Conservation (phyloP, 2,113 vertebrate genomes). For the Anarrhichthys ocellatus region DNA sequence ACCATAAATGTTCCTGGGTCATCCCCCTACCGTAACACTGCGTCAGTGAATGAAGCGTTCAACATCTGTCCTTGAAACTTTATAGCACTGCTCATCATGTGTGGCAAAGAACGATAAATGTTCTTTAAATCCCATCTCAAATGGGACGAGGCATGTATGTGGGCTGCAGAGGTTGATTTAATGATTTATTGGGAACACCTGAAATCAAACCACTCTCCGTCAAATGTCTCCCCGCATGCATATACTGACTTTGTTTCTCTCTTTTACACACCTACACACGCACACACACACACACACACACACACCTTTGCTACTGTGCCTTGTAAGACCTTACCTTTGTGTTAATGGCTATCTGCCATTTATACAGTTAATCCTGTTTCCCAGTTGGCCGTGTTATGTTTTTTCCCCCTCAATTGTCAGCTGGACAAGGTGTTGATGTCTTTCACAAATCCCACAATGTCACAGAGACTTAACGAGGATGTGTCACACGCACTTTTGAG, state of each 20-base stretch:
- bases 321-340: constrained; percentile 10
- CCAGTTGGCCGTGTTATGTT: constrained; percentile 36
- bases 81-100: neutral
- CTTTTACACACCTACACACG: neutral
- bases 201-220: constrained; percentile 8
- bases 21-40: neutral
- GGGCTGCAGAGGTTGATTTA: neutral
- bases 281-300: neutral
- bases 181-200: neutral
- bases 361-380: constrained; percentile 58
- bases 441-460: constrained; percentile 66
- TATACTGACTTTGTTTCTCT: neutral
- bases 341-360: constrained; percentile 62
- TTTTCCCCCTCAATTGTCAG: constrained; percentile 50
- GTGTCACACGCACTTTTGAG: constrained; percentile 18
- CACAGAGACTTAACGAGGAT: constrained; percentile 52
- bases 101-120: neutral
- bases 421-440: constrained; percentile 50
- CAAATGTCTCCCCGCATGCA: neutral
- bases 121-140: neutral
- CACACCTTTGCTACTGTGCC: neutral
- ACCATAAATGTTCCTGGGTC: neutral
- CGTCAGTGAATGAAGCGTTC: neutral
- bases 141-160: neutral
- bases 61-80: neutral